Evolutionary conservation across 2,888 invertebrate genomes (phyloP).

Genomic region (Timema podura): DNA sequence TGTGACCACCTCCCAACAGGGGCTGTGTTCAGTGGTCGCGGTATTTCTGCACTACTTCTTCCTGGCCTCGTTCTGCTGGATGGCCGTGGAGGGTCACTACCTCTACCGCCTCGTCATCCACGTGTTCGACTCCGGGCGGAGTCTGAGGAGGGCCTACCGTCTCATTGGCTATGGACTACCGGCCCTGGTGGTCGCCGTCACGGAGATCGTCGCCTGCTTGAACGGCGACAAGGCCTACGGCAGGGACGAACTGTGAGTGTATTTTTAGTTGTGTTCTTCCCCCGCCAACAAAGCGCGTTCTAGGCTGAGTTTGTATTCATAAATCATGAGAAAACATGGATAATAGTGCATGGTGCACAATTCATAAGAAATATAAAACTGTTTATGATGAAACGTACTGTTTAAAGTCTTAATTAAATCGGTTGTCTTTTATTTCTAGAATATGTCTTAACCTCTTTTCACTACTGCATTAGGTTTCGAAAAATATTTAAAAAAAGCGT

Average conservation of each 20-base stretch:
- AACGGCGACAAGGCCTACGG: slow-evolving; percentile 31
- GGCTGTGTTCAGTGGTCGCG: slow-evolving; percentile 44
- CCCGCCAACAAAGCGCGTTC: no score
- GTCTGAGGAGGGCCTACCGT: slow-evolving; percentile 43
- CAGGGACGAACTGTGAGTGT: slow-evolving; percentile 33
- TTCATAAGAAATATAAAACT: no score
- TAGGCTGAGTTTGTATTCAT: no score
- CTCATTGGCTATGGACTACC: slow-evolving; percentile 45
- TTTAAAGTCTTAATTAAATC: no score
- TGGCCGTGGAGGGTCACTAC: slow-evolving; percentile 51
- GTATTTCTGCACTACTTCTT: slow-evolving; percentile 48
- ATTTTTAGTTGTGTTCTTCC: no score
- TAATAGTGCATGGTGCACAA: no score
- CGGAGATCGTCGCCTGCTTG: slow-evolving; percentile 23
- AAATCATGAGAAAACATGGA: no score
- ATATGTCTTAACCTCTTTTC: no score
- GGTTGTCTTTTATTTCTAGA: no score
- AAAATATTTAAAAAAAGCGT: no score
- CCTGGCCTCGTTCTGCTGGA: slow-evolving; percentile 49
- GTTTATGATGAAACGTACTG: no score
- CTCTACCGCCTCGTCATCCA: slow-evolving; percentile 48
- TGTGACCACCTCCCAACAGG: slow-evolving; percentile 18
- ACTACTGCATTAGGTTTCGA: no score
- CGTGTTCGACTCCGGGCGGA: slow-evolving; percentile 47
- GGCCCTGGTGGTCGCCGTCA: slow-evolving; percentile 29